A percentile compares a stretch with the other conserved stretches of the same genome.
phyloP scores from a whole-genome alignment of 1,140 invertebrate genomes.

The Eurosta solidaginis region DNA sequence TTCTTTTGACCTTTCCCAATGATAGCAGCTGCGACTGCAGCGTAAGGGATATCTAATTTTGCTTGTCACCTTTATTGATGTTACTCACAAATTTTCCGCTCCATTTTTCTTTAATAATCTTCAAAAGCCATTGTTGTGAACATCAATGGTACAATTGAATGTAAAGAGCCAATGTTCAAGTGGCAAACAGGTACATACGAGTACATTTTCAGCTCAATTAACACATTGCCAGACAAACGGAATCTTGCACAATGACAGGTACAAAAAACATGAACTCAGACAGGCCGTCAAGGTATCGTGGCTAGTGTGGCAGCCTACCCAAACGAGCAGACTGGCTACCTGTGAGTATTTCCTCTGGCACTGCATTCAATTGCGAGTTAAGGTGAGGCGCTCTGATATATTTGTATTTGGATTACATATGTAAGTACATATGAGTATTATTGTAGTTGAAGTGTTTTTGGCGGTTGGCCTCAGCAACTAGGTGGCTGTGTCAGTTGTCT shows the following conservation, averaged over 20 bases:
- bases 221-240: neutral
- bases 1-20: too few species aligned
- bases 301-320: neutral
- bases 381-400: neutral
- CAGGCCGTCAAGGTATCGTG: conserved; percentile 1
- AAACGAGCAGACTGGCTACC: neutral
- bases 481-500: conserved; percentile 6
- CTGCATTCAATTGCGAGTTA: neutral
- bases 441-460: neutral
- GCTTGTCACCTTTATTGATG: too few species aligned
- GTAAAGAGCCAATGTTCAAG: neutral
- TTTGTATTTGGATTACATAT: too few species aligned
- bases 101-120: too few species aligned
- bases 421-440: too few species aligned
- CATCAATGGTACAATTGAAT: neutral
- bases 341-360: neutral
- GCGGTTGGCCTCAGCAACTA: neutral
- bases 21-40: too few species aligned
- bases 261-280: neutral
- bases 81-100: too few species aligned
- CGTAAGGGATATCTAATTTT: too few species aligned
- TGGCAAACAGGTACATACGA: neutral
- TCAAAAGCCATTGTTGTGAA: too few species aligned
- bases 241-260: conserved; percentile 7
- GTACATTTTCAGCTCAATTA: conserved; percentile 11